Conservation (phyloP, 2,797 vertebrate species). For the Leptoclinus maculatus region DNA sequence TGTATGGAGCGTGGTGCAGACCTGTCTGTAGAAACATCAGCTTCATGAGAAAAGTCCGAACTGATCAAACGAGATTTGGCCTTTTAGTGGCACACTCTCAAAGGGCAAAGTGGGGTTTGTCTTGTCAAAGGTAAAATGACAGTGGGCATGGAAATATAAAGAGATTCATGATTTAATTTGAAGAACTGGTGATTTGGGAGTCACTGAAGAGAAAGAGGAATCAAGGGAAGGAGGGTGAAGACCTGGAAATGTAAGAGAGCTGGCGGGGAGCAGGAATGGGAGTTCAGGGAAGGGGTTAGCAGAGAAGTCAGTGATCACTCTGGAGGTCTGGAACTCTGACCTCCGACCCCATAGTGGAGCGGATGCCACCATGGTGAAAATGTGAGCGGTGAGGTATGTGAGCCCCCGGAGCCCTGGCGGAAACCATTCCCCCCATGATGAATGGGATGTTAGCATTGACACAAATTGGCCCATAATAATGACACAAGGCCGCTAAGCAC, state of each 20-base stretch:
- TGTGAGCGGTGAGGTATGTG: slow-evolving; percentile 79
- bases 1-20: slow-evolving; percentile 41
- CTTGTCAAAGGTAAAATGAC: neutral
- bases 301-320: slow-evolving; percentile 79
- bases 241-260: slow-evolving; percentile 40
- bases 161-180: neutral
- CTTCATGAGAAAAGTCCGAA: slow-evolving; percentile 34
- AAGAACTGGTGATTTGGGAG: neutral
- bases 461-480: slow-evolving; percentile 82
- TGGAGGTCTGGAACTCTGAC: slow-evolving; percentile 85
- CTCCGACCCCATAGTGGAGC: slow-evolving; percentile 79
- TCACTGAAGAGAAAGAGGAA: neutral
- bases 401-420: slow-evolving; percentile 72
- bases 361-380: slow-evolving; percentile 84
- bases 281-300: slow-evolving; percentile 41
- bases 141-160: neutral
- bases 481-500: slow-evolving; percentile 82
- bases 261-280: slow-evolving; percentile 30
- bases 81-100: neutral
- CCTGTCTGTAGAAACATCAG: slow-evolving; percentile 46
- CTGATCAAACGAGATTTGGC: slow-evolving; percentile 10
- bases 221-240: slow-evolving; percentile 10
- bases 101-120: neutral
- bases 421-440: slow-evolving; percentile 83
- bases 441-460: slow-evolving; percentile 87